Percentiles rank a stretch among this genome's conserved stretches.
These are phyloP conservation scores for Napeogenes inachia DNA, from an alignment of 2,888 invertebrate genomes.

Conservation along the genomic window DNA sequence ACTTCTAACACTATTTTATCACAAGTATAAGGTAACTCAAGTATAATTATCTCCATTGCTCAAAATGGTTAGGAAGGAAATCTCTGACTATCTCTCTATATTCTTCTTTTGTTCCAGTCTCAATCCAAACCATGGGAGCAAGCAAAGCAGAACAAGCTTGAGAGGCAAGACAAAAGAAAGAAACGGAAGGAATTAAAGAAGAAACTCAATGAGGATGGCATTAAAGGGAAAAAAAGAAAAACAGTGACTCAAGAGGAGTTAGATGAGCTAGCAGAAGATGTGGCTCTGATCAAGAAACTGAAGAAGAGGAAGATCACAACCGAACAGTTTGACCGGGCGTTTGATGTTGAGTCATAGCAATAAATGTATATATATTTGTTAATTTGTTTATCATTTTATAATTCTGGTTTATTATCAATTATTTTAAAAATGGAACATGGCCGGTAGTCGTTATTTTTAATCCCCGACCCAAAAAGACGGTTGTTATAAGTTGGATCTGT, in stretches of 20 bases:
- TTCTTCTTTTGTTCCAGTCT: conserved; percentile 40
- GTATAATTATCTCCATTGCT: neutral
- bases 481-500: no score
- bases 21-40: no score
- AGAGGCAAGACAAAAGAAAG: conserved; percentile 78
- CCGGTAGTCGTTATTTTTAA: no score
- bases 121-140: conserved; percentile 87
- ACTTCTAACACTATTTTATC: no score
- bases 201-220: conserved; percentile 68
- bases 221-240: conserved; percentile 56
- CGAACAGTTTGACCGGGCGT: conserved; percentile 81
- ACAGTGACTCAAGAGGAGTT: conserved; percentile 83
- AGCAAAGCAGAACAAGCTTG: conserved; percentile 83
- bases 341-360: conserved; percentile 65
- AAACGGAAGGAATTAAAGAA: conserved; percentile 79
- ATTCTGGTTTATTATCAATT: no score
- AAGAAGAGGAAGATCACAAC: conserved; percentile 88
- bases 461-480: no score
- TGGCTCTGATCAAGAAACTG: conserved; percentile 89
- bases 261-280: conserved; percentile 86
- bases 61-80: no score
- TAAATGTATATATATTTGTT: no score
- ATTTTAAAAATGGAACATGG: no score
- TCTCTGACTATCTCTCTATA: neutral
- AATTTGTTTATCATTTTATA: no score